Base-by-base conservation (phyloP, 2,113 vertebrate species). In the Pterocles burchelli region DNA sequence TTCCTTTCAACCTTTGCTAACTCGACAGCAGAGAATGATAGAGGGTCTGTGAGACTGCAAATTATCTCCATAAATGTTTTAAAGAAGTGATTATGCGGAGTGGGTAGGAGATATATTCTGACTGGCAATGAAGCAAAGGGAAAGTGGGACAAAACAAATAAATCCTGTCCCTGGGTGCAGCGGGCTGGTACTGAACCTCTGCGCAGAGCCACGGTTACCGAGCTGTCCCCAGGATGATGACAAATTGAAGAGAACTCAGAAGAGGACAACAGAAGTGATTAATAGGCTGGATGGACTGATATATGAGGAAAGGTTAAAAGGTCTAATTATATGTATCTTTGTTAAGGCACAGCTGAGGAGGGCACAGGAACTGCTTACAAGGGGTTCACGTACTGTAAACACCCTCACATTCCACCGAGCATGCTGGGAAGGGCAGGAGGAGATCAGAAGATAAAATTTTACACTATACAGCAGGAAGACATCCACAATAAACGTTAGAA, bases 261-360 rank as follows among this genome's bases (percentile, higher is more conserved):
- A 88, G 61, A 75, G 49, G 46, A 62, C 76, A 94, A 92, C 85
- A 90, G 41, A 95, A 94, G 58, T 82, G 93, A 96, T 96, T 96
- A 95, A 95, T 93, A 94, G 77, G 62, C 57, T 82, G 76, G 77
- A 95, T 46, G 49, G 66, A 85, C 76, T 94, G 93, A 96, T 96
- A 85, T 93, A 95, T 87, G 83, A 90, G 58, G 45, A 85, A 87
- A 86, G 92, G 90, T 89, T 87, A 93, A 87, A 94, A 93, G 92
- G 84, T 94, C 88, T 95, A 89, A 90, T 96, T 93, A 68, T 34
- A 93, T 73, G 80, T 92, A 90, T 96, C 92, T 90, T 82, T 87
- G 90, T 88, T 93, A 95, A 88, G 90, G 90, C 80, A 91, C 68
- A 83, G 91, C 89, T 80, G 85, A 80, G 67, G 52, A 91, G 61